phyloP scores from a whole-genome alignment of 2,888 invertebrate species.

The Acanthopleura granulata region DNA sequence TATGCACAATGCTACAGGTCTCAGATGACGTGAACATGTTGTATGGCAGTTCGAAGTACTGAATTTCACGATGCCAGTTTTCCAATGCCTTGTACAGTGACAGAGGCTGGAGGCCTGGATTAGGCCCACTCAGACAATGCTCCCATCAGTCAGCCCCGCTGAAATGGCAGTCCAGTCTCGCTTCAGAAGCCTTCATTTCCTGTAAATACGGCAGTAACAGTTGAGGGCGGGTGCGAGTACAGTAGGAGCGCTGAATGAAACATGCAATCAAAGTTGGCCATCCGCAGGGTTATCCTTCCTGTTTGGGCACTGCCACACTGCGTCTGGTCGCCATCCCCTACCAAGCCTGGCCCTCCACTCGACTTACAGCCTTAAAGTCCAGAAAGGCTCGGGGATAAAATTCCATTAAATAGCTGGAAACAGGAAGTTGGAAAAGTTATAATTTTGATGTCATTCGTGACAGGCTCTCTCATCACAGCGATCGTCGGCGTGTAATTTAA shows the following conservation, averaged over 20 bases:
- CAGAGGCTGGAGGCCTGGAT: background rate
- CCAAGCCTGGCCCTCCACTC: no score
- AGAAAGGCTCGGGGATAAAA: slow-evolving; percentile 4
- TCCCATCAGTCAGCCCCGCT: background rate
- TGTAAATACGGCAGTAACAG: background rate
- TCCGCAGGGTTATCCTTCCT: slow-evolving; percentile 3
- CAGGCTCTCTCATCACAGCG: background rate
- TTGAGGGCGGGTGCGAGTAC: background rate
- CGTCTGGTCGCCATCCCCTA: no score
- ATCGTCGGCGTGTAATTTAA: background rate
- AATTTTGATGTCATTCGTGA: slow-evolving; percentile 20
- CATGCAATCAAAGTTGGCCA: slow-evolving; percentile 9
- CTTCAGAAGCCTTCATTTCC: slow-evolving; percentile 18
- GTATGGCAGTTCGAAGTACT: no score
- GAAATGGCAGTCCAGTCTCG: background rate
- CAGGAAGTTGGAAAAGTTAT: slow-evolving; percentile 17
- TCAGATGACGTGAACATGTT: no score
- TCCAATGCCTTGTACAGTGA: no score
- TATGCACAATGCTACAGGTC: no score
- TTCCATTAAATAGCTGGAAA: slow-evolving; percentile 20
- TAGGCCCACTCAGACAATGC: slow-evolving; percentile 11
- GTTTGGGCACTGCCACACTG: background rate
- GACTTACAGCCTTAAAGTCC: background rate
- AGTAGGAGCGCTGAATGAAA: background rate
- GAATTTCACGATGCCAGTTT: no score